A percentile compares a stretch with the other conserved stretches of the same genome.
phyloP scores from a whole-genome alignment of 1,140 invertebrate genomes.

The Dysdera silvatica region DNA sequence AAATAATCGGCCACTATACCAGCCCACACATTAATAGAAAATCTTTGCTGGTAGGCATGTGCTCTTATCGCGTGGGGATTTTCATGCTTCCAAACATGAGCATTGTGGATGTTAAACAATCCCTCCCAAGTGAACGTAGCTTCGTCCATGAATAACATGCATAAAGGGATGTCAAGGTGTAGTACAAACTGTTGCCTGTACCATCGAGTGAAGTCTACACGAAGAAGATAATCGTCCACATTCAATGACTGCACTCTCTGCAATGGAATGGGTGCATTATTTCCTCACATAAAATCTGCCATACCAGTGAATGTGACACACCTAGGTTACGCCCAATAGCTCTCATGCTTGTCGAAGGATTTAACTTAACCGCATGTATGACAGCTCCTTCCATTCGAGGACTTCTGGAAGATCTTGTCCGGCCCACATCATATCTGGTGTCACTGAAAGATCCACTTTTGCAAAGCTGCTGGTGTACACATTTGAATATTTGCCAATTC shows the following conservation, averaged over 20 bases:
- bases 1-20: slow-evolving; percentile 17
- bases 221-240: neutral
- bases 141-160: neutral
- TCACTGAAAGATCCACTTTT: too few species aligned
- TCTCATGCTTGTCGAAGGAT: too few species aligned
- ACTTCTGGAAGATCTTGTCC: too few species aligned
- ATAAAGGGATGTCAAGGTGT: neutral
- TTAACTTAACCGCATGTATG: too few species aligned
- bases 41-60: neutral
- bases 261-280: too few species aligned
- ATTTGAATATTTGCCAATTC: too few species aligned
- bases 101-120: neutral
- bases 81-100: neutral
- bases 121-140: neutral
- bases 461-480: too few species aligned
- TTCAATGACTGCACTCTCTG: slow-evolving; percentile 3
- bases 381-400: too few species aligned
- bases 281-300: too few species aligned
- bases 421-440: too few species aligned
- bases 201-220: neutral
- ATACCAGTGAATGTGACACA: too few species aligned
- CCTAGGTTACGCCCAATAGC: too few species aligned
- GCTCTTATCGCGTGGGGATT: neutral
- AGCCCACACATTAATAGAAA: neutral
- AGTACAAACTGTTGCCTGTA: neutral